Conservation (phyloP, 2,797 vertebrate genomes). For the Sebastiscus tertius region DNA sequence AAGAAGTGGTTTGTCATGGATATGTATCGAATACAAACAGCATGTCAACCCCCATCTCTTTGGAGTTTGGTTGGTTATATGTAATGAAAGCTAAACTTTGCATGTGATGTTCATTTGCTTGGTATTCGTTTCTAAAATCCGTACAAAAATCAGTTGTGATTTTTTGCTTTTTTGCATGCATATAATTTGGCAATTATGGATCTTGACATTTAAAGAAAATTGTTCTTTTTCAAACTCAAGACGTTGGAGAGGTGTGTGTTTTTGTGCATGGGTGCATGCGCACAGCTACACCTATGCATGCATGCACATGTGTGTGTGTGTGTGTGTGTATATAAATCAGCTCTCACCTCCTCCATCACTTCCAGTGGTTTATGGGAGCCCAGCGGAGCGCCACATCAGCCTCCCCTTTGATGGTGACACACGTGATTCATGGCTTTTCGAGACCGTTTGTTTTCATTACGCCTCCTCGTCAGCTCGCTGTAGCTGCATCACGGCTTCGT, state of each 20-base stretch:
- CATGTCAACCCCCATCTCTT: conserved; percentile 1
- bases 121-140: background rate
- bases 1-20: conserved; percentile 49
- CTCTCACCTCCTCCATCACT: conserved; percentile 80
- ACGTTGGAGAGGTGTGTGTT: background rate
- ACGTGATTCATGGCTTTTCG: conserved; percentile 73
- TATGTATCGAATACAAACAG: conserved; percentile 32
- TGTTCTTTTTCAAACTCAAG: background rate
- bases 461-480: conserved; percentile 68
- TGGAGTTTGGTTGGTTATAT: background rate
- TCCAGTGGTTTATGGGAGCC: conserved; percentile 75
- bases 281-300: conserved; percentile 37
- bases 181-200: conserved; percentile 19
- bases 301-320: conserved; percentile 22
- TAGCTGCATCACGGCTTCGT: conserved; percentile 63
- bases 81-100: background rate
- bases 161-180: background rate
- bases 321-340: conserved; percentile 67
- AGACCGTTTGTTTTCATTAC: conserved; percentile 78
- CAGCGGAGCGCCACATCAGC: conserved; percentile 73
- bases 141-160: background rate
- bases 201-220: conserved; percentile 1
- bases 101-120: conserved; percentile 13
- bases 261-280: background rate
- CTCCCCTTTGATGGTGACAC: conserved; percentile 77